Base-by-base conservation (phyloP, 2,113 vertebrate genomes). In the Nicator chloris region DNA sequence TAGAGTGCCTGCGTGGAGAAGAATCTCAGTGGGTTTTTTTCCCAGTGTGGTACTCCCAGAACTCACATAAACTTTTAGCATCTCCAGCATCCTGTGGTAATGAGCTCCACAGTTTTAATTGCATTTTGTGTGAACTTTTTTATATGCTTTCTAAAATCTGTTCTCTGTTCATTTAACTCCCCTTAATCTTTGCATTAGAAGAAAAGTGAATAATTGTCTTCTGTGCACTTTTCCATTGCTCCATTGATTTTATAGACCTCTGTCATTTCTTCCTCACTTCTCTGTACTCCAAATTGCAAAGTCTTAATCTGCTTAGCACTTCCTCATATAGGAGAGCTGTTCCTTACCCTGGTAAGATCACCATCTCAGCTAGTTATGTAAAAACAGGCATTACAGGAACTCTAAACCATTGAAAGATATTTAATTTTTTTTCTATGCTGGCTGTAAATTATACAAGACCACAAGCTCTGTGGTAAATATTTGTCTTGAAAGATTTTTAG, bases 161-260 rank as follows among this genome's bases (percentile, higher is more conserved):
- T 91, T 75, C 72, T 95, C 78, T 95, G n/a, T 77, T 92, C 7
- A 40, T 80, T 94, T 83, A 86, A 81, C 89, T 92, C 68, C 35
- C 39, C 30, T 86, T 93, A 94, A 93, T 77, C 59, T 35, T 88
- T 78, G 35, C 68, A 86, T 83, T 92, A 90, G 59, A 83, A 70
- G 54, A 83, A 92, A 88, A 93, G 89, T 86, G 40, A 88, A 16
- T 92, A 93, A 87, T 93, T 94, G 90, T 65, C 63, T 50, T 94
- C 54, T 51, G 31, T 66, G 71, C n/a, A 56, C n/a, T 94, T 90
- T 88, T 86, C 47, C 51, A 40, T 73, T 81, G 59, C 54, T 82
- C 61, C 42, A 94, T 88, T 90, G 86, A 88, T 97, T 94, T 96
- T 90, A 54, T 69, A 92, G 72, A 83, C 47, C 54, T 86, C 39